phyloP scores from a whole-genome alignment of 2,888 invertebrate genomes.

The Lathronympha strigana region DNA sequence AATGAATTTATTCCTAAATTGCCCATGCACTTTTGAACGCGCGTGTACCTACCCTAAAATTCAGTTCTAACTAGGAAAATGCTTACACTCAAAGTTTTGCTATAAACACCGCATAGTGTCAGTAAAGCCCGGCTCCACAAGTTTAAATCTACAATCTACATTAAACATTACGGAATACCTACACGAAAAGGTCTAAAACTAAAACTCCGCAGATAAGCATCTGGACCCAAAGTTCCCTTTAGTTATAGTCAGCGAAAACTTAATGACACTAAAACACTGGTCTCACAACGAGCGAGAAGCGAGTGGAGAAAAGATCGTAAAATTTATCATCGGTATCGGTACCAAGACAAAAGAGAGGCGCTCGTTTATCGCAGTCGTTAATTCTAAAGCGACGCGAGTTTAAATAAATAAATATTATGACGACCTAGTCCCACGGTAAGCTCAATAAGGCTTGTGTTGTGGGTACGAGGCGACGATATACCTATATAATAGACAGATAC shows the following conservation, averaged over 20 bases:
- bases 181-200: conserved; percentile 21
- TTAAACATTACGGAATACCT: conserved; percentile 8
- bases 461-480: too few species aligned
- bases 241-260: conserved; percentile 22
- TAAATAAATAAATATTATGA: too few species aligned
- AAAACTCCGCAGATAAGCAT: conserved; percentile 15
- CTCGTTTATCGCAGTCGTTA: too few species aligned
- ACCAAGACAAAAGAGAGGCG: too few species aligned
- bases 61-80: neutral
- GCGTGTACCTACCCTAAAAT: too few species aligned
- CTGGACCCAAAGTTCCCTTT: conserved; percentile 3
- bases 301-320: neutral
- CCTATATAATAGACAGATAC: too few species aligned
- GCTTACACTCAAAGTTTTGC: neutral
- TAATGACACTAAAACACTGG: neutral
- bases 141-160: conserved; percentile 22
- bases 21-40: too few species aligned
- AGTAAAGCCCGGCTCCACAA: conserved; percentile 12
- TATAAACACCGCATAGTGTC: neutral
- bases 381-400: too few species aligned
- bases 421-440: too few species aligned
- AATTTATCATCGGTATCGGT: neutral
- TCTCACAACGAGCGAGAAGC: neutral
- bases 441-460: too few species aligned
- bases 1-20: too few species aligned